Percentiles rank a stretch among this genome's conserved stretches.
Evolutionary conservation across 1,140 invertebrate species (phyloP).

Genomic region (Augochlora pura): DNA sequence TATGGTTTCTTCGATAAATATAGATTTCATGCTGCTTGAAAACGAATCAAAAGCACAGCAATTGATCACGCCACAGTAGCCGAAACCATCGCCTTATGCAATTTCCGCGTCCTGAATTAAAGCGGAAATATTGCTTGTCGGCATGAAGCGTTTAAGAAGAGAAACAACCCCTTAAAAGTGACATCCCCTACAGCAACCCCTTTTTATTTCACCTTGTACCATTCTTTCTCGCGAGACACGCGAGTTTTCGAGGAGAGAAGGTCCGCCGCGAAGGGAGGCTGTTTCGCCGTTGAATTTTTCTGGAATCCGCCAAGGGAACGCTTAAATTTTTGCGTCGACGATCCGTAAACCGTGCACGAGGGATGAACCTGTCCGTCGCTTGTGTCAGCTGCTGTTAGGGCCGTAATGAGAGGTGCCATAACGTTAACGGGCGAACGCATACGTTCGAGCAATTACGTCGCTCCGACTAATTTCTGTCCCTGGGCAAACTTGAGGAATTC

Average conservation of each 20-base stretch:
- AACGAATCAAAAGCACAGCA: too few relatives aligned
- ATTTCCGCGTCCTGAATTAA: too few relatives aligned
- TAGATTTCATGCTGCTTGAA: too few relatives aligned
- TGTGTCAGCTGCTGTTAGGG: conserved; percentile 59
- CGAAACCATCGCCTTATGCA: too few relatives aligned
- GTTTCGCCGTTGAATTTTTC: conserved; percentile 41
- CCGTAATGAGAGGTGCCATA: conserved; percentile 64
- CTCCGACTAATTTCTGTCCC: conserved; percentile 64
- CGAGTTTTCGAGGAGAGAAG: neutral
- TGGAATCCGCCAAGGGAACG: conserved; percentile 21
- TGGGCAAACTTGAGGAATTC: conserved; percentile 64
- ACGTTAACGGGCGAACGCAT: conserved; percentile 63
- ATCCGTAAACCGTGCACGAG: conserved; percentile 21
- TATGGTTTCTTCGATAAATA: too few relatives aligned
- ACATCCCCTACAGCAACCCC: too few relatives aligned
- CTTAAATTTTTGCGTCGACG: conserved; percentile 41
- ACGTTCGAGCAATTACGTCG: conserved; percentile 63
- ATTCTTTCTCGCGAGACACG: too few relatives aligned
- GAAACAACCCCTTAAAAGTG: too few relatives aligned
- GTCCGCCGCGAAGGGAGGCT: neutral
- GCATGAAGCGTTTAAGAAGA: too few relatives aligned
- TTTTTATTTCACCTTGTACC: neutral
- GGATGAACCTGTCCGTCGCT: conserved; percentile 37
- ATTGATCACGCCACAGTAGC: too few relatives aligned
- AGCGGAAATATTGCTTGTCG: too few relatives aligned